A percentile compares a stretch with the other conserved stretches of the same genome.
phyloP scores from a whole-genome alignment of 2,113 vertebrate genomes.

The Pan troglodytes region NHGRI_mPanTro3-v2.1_pri NC_072402.2:7762501-7763000 shows the following conservation, averaged over 20 bases:
- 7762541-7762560: rapidly evolving
- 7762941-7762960: too few relatives aligned
- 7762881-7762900: too few relatives aligned
- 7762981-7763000: too few relatives aligned
- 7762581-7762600: not conserved
- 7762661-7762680: not conserved
- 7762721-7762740: not conserved
- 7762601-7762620: not conserved
- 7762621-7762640: not conserved
- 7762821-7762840: too few relatives aligned
- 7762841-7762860: too few relatives aligned
- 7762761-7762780: not conserved
- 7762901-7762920: too few relatives aligned
- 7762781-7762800: not conserved
- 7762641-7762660: not conserved
- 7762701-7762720: not conserved
- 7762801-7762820: not conserved
- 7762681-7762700: not conserved
- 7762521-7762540: not conserved
- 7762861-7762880: too few relatives aligned
- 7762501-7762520: not conserved
- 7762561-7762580: not conserved
- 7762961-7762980: too few relatives aligned
- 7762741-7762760: not conserved
- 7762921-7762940: too few relatives aligned